Conservation (phyloP, 1,140 invertebrate genomes). For the Hypothenemus hampei region DNA sequence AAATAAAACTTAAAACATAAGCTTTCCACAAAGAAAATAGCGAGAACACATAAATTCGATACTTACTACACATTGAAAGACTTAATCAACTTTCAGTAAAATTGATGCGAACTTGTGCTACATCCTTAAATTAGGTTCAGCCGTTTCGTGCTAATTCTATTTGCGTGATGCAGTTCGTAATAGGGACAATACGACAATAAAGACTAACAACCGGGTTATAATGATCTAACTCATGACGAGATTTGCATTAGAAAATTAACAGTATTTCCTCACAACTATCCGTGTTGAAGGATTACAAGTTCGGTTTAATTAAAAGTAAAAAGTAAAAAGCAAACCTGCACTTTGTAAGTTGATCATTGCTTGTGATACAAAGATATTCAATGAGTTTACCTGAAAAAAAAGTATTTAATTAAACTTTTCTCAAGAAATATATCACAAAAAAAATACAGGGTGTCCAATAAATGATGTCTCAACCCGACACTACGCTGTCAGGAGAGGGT, state of each 20-base stretch:
- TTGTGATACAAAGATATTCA: no score
- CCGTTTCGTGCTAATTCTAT: conserved; percentile 2
- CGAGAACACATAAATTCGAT: neutral
- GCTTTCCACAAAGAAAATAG: no score
- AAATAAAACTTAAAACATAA: no score
- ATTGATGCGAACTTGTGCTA: neutral
- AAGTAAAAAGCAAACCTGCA: no score
- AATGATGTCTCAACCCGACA: no score
- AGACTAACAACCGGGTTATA: neutral
- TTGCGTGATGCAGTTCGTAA: conserved; percentile 5
- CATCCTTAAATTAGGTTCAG: neutral
- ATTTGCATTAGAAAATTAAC: neutral
- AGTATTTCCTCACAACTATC: neutral
- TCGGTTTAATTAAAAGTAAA: no score
- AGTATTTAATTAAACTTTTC: no score
- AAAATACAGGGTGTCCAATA: no score
- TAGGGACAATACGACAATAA: conserved; percentile 1
- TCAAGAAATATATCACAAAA: no score
- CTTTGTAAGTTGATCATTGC: no score
- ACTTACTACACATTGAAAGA: conserved; percentile 6
- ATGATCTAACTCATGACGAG: neutral
- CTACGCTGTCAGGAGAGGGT: no score
- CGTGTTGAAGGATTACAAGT: neutral
- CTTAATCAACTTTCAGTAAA: conserved; percentile 3
- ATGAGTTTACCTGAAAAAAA: no score